A percentile compares a stretch with the other conserved stretches of the same genome.
phyloP scores from a whole-genome alignment of 1,140 invertebrate genomes.

The Ganaspis sp. region DNA sequence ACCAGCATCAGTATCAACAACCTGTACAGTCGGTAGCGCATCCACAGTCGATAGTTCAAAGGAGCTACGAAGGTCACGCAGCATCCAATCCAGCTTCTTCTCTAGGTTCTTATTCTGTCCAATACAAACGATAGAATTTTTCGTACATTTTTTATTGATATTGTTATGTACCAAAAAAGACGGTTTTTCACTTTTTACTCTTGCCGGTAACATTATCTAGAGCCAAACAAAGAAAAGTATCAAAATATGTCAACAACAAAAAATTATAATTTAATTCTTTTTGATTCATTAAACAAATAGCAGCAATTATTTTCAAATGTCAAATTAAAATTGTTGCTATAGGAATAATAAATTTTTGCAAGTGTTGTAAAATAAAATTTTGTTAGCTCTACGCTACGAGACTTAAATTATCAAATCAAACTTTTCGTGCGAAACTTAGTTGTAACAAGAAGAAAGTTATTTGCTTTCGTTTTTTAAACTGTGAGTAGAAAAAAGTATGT shows the following conservation, averaged over 20 bases:
- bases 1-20: conserved; percentile 39
- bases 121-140: conserved; percentile 75
- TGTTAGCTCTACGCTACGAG: too few relatives aligned
- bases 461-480: background rate
- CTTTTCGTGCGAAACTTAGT: too few relatives aligned
- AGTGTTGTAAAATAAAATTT: too few relatives aligned
- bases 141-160: background rate
- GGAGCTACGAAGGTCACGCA: conserved; percentile 77
- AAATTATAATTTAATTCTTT: too few relatives aligned
- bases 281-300: too few relatives aligned
- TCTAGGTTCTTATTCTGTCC: conserved; percentile 82
- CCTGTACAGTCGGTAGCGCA: conserved; percentile 47
- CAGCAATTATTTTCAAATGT: too few relatives aligned
- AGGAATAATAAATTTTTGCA: too few relatives aligned
- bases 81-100: conserved; percentile 81
- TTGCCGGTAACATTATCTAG: background rate
- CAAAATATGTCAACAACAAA: too few relatives aligned
- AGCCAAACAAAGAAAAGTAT: too few relatives aligned
- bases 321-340: too few relatives aligned
- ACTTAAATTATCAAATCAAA: too few relatives aligned
- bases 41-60: conserved; percentile 61
- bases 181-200: background rate
- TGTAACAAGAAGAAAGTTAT: too few relatives aligned
- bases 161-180: background rate
- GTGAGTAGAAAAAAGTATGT: conserved; percentile 5